Evolutionary conservation across 2,888 invertebrate species (phyloP).

Genomic region (Lycaena phlaeas): DNA sequence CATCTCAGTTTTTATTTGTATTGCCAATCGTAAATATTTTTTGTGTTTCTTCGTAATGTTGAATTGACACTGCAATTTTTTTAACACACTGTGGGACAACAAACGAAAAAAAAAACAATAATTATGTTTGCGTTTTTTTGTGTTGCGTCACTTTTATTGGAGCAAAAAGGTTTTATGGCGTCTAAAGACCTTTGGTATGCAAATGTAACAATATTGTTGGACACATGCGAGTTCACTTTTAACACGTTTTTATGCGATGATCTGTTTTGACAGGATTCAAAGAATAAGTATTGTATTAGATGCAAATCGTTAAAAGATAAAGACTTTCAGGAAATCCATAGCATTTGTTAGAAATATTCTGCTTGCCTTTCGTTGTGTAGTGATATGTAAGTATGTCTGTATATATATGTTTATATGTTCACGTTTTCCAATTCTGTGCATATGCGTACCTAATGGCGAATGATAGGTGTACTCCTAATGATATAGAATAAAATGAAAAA

Average conservation of each 20-base stretch:
- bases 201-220: background rate
- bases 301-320: no score
- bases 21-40: slow-evolving; percentile 5
- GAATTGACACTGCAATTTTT: slow-evolving; percentile 2
- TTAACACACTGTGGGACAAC: slow-evolving; percentile 1
- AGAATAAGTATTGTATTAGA: background rate
- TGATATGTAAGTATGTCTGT: no score
- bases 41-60: background rate
- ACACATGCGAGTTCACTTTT: slow-evolving; percentile 1
- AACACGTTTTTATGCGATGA: background rate
- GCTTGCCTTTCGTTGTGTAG: no score
- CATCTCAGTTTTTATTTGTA: background rate
- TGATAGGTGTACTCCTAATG: no score
- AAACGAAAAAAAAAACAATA: background rate
- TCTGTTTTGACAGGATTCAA: background rate
- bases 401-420: no score
- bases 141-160: slow-evolving; percentile 2
- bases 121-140: background rate
- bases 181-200: background rate
- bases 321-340: no score
- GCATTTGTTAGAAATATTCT: no score
- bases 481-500: no score
- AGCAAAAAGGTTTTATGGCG: slow-evolving; percentile 1
- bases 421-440: no score
- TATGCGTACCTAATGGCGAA: no score